Base-by-base conservation (phyloP, 2,797 vertebrate genomes). In the Alosa sapidissima region DNA sequence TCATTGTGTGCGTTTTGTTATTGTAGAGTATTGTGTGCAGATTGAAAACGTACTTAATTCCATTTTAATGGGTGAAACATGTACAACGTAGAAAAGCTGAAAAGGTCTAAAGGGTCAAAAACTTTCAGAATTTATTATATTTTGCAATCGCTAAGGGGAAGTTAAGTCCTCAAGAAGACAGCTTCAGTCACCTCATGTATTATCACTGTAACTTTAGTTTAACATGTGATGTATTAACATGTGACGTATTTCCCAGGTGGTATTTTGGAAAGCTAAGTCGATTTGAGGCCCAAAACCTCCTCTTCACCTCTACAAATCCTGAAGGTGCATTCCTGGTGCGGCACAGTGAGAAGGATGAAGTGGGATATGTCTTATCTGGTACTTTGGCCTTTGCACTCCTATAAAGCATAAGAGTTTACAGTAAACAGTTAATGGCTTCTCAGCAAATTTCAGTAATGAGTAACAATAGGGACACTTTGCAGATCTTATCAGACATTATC, bases 181-280 rank as follows among this genome's bases (percentile, higher is more conserved):
- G 3, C 52, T 54, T 16, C 52, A 54, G 14, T 19, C 52, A 60
- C 58, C 6, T 9, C 21, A 60, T n/a, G 58, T 8, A 24, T n/a
- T 24, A 7, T 60, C 21, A 8, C 1, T 60, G 58, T 60, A 8
- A 60, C n/a, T 62, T 62, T n/a, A 62, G 0, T 41, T 41, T 41
- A 41, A 41, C 28, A 60, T n/a, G 5, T 24, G 5, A 8, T 60
- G 28, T 5, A 16, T 5, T 54, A 54, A 55, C 54, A 9, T 24
- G 9, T 24, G n/a, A 24, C 62, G 58, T 21, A 62, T 62, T 62
- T 19, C 16, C 2, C 86, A 94, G 94, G 51, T 94, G 95, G 93
- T 94, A 92, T 88, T 95, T 94, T 13, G 93, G 94, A 48, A 82
- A 82, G 9, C 88, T 95, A 72, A 94, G 92, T 5, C 90, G 92